Base-by-base conservation (phyloP, 1,140 invertebrate genomes). In the Streblospio benedicti region DNA sequence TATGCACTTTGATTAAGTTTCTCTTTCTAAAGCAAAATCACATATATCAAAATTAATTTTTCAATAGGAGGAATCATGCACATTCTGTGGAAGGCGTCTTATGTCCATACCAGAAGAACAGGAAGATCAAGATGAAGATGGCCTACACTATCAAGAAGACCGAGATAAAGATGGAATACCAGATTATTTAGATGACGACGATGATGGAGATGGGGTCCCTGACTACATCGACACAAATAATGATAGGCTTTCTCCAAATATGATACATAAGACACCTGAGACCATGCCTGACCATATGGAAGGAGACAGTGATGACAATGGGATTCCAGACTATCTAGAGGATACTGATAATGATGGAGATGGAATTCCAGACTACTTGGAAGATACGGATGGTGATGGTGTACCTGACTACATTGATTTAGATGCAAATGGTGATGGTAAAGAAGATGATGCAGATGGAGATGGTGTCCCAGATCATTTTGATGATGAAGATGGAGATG, bases 101-200 rank as follows among this genome's bases (percentile, higher is more conserved):
- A 52, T 66, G 55, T 58, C 59, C 31, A 47, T 61, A 20, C 43
- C 60, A 57, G 69, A 74, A 43, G 66, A 69, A 9, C 66, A 71
- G 49, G 32, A 70, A 61, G 58, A 74, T 61, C 70, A 75, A 59
- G 57, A 68, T 41, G 70, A 73, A 47, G 69, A 70, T 41, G 74
- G 74, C 14, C 71, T 75, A 27, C 72, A 70, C 30, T 67, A n/a
- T n/a, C n/a, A n/a, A n/a, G n/a, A 75, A 52, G 38, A 68, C 54
- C 54, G 64, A 28, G 69, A 73, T 16, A 59, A 56, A 43, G 73
- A 75, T 64, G 68, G 68, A 45, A 69, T 70, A 30, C 70, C 71
- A 14, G 67, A 71, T 52, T 28, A 60, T 59, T 44, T 65, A 14
- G 67, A 67, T 32, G 68, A 74, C 54, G 69, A 69, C 28, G 71